Percentiles rank a stretch among this genome's conserved stretches.
These are phyloP conservation scores for Montipora foliosa DNA, from an alignment of 64 coral and sea anemone species.

Conservation along the genomic window DNA sequence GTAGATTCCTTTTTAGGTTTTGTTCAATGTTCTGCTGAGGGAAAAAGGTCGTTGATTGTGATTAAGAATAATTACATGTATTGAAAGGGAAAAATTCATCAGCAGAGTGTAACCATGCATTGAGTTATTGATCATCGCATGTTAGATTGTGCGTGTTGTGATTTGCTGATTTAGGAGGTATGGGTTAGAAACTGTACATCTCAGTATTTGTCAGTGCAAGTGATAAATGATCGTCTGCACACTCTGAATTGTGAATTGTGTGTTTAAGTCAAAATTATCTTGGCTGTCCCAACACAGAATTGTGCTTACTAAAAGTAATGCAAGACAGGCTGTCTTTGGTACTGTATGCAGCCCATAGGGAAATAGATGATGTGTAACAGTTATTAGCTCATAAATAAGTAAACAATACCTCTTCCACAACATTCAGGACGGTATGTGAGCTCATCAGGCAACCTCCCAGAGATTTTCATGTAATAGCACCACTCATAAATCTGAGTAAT, in stretches of 20 bases:
- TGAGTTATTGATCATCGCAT: no score
- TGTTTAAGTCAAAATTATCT: neutral
- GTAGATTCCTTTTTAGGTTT: no score
- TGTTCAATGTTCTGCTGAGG: no score
- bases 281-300: neutral
- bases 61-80: no score
- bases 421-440: neutral
- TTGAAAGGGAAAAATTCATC: no score
- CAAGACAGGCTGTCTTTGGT: slow-evolving; percentile 2
- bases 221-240: neutral
- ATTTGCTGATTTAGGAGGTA: no score
- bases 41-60: no score
- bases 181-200: no score
- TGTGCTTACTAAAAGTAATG: neutral
- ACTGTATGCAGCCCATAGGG: neutral
- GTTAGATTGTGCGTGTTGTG: no score
- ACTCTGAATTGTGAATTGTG: neutral
- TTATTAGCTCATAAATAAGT: neutral
- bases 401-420: slow-evolving; percentile 9
- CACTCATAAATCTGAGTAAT: neutral
- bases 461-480: slow-evolving; percentile 1
- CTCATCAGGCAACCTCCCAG: neutral
- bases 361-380: neutral
- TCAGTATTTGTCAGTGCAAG: neutral
- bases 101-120: no score